phyloP scores from a whole-genome alignment of 2,888 invertebrate species.

The Spatulosminthurus flaviceps region DNA sequence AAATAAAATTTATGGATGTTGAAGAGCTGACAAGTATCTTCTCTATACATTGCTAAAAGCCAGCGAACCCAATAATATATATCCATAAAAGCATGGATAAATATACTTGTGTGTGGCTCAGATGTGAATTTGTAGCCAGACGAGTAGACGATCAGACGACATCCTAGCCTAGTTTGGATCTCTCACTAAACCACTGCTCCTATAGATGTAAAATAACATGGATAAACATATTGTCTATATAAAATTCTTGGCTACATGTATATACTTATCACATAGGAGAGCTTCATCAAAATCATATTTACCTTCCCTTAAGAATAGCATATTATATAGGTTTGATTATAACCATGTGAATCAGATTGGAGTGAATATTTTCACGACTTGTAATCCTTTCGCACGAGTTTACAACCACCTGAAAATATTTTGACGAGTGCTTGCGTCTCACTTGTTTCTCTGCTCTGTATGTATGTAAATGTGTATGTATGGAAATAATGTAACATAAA shows the following conservation, averaged over 20 bases:
- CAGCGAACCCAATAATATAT: too few species aligned
- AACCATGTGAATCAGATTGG: background rate
- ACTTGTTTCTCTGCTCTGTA: background rate
- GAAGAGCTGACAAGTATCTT: background rate
- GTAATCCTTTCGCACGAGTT: conserved; percentile 2
- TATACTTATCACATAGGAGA: too few species aligned
- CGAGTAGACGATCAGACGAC: background rate
- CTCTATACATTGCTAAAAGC: background rate
- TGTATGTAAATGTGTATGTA: too few species aligned
- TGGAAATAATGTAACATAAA: too few species aligned
- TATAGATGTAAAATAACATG: too few species aligned
- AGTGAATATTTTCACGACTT: conserved; percentile 14
- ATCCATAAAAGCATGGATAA: too few species aligned
- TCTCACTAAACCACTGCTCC: conserved; percentile 1
- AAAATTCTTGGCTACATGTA: too few species aligned
- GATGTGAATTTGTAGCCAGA: background rate
- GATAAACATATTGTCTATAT: too few species aligned
- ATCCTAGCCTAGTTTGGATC: conserved; percentile 9
- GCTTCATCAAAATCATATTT: background rate
- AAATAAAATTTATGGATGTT: background rate
- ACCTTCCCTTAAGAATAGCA: background rate
- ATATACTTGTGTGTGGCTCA: too few species aligned
- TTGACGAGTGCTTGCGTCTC: background rate
- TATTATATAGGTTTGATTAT: background rate
- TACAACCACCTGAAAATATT: background rate